These are phyloP conservation scores for Melospiza melodia DNA, from an alignment of 2,113 vertebrate species.

Conservation along the genomic window DNA sequence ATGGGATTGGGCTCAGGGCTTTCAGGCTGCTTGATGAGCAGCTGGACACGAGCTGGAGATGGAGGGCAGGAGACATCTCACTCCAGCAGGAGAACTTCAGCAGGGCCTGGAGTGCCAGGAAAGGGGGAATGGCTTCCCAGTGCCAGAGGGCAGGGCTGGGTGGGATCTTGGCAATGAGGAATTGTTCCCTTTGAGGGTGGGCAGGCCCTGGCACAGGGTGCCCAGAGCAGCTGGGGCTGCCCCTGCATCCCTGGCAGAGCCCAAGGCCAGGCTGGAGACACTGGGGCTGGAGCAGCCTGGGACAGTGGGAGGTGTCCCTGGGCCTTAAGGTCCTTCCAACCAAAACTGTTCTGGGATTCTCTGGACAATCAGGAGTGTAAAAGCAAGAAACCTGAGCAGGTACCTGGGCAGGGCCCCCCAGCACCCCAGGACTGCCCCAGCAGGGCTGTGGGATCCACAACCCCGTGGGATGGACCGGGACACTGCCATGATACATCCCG, in stretches of 20 bases:
- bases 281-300: not conserved
- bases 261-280: not conserved
- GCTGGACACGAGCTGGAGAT: not conserved
- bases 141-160: not conserved
- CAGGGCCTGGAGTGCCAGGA: not conserved
- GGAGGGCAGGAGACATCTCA: not conserved
- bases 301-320: not conserved
- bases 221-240: not conserved
- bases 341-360: not conserved
- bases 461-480: accelerated
- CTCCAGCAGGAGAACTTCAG: not conserved
- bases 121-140: accelerated
- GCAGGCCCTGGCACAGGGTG: not conserved
- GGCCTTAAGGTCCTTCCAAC: not conserved
- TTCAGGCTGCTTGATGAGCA: not conserved
- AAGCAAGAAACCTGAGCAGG: not conserved
- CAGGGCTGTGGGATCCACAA: not conserved
- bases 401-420: not conserved
- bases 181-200: too few species aligned
- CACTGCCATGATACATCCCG: accelerated
- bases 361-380: accelerated
- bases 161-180: not conserved
- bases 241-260: not conserved
- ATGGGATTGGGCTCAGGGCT: not conserved
- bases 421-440: accelerated